Base-by-base conservation (phyloP, 1,140 invertebrate genomes). In the Nasonia giraulti region DNA sequence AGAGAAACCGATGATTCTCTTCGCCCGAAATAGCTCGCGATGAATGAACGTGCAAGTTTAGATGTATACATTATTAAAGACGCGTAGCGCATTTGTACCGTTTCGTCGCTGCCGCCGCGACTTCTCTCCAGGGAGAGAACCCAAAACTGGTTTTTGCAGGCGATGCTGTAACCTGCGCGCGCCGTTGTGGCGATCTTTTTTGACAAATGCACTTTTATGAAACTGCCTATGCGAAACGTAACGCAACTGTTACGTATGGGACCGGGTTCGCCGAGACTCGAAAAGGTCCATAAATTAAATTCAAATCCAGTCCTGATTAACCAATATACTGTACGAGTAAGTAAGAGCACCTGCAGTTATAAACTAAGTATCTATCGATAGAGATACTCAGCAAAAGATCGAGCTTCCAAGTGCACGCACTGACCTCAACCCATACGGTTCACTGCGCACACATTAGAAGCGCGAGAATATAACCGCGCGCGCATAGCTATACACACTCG, bases 61-160 rank as follows among this genome's bases (percentile, higher is more conserved):
- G 55, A 62, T 75, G 74, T 75, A 77, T 77, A 73, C 40, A 81
- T 81, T 81, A 81, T 81, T 73, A 50, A 23, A 81, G 23, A 33
- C 40, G 40, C 17, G 69, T 40, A 73, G 71, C 20, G 40, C 33
- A 69, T 80, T 80, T 69, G 75, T 47, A 55, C 40, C 44, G 20
- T 50, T 27, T 75, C 40, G 74, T 37, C 31, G 40, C 20, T 12
- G 5, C 27, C 66, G 66, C n/a, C 2, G 20, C 7, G 37, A 27
- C 8, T 31, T 55, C 23, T 20, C 40, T 55, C 75, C 47, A 2
- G 23, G n/a, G 44, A 77, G 40, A 31, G 40, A 77, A 31, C 47
- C 31, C 47, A 10, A 77, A 77, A 77, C 75, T 77, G 47, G 75
- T 77, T 77, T 55, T 31, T 44, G 40, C 40, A 5, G 10, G 23